Evolutionary conservation across 2,113 vertebrate genomes (phyloP).

Genomic region (Cephalopholis sonnerati): DNA sequence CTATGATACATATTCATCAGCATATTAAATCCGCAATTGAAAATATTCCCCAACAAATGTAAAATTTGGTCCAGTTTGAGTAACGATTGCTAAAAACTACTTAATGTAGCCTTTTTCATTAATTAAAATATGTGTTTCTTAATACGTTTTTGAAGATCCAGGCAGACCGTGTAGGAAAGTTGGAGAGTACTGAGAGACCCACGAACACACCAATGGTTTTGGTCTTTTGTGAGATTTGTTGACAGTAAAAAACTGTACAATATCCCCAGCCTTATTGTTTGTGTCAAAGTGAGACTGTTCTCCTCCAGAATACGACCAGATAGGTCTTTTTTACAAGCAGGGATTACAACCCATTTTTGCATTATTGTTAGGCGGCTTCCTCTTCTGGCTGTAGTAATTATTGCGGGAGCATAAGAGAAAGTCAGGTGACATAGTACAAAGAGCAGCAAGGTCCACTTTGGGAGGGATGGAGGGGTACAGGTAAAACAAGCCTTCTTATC

Average conservation of each 20-base stretch:
- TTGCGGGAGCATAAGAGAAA: too few relatives aligned
- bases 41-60: not conserved
- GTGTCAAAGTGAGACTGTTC: not conserved
- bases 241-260: too few relatives aligned
- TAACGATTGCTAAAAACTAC: not conserved
- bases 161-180: not conserved
- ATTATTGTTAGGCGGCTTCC: too few relatives aligned
- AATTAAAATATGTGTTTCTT: not conserved
- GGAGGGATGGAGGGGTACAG: too few relatives aligned
- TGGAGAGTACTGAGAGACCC: not conserved
- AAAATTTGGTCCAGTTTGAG: not conserved
- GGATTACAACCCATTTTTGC: too few relatives aligned
- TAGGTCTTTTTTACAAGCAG: too few relatives aligned
- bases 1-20: not conserved
- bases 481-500: too few relatives aligned
- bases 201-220: not conserved
- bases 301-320: too few relatives aligned
- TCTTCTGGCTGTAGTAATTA: too few relatives aligned
- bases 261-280: not conserved
- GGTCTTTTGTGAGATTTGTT: not conserved
- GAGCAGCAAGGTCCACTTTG: too few relatives aligned
- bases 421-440: too few relatives aligned
- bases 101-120: not conserved
- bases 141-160: not conserved
- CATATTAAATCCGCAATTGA: not conserved